A percentile compares a stretch with the other conserved stretches of the same genome.
Evolutionary conservation across 2,113 vertebrate genomes (phyloP).

Genomic region (Camelus bactrianus): DNA sequence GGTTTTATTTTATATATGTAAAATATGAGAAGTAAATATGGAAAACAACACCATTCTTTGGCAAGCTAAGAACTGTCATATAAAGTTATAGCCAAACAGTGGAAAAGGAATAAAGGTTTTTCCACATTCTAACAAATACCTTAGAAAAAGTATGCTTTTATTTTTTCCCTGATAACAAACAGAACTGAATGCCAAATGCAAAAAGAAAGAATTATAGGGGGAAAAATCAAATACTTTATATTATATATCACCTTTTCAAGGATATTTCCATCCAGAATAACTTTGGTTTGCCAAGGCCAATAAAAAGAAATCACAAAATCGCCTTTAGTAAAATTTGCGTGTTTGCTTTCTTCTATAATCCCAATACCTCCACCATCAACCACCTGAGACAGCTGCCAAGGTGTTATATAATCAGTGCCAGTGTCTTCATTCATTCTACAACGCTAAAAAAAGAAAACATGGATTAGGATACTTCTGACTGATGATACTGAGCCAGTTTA

Average conservation of each 20-base stretch:
- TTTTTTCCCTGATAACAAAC: not conserved
- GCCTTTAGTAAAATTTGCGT: constrained; percentile 82
- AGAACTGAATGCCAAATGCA: not conserved
- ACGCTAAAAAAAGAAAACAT: constrained; percentile 86
- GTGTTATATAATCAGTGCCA: constrained; percentile 90
- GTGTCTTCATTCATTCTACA: constrained; percentile 97
- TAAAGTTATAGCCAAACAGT: not conserved
- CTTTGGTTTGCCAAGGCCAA: constrained; percentile 96
- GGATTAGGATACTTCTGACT: not conserved
- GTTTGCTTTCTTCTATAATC: constrained; percentile 92
- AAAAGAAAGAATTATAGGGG: not conserved
- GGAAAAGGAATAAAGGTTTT: constrained; percentile 28
- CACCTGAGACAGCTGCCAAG: constrained; percentile 93
- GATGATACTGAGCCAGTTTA: constrained; percentile 39
- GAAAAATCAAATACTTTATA: not conserved
- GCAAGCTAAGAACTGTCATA: not conserved
- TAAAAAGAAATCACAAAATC: constrained; percentile 93
- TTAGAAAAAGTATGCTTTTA: constrained; percentile 57
- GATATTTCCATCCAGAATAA: constrained; percentile 88
- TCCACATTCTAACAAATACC: not conserved
- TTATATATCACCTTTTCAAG: constrained; percentile 92
- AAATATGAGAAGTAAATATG: constrained; percentile 43
- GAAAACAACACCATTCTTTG: not conserved
- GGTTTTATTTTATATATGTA: constrained; percentile 13
- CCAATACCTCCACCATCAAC: constrained; percentile 95